Percentiles rank a stretch among this genome's conserved stretches.
These are phyloP conservation scores for Harpalus rufipes DNA, from an alignment of 2,888 invertebrate species.

Conservation along the genomic window DNA sequence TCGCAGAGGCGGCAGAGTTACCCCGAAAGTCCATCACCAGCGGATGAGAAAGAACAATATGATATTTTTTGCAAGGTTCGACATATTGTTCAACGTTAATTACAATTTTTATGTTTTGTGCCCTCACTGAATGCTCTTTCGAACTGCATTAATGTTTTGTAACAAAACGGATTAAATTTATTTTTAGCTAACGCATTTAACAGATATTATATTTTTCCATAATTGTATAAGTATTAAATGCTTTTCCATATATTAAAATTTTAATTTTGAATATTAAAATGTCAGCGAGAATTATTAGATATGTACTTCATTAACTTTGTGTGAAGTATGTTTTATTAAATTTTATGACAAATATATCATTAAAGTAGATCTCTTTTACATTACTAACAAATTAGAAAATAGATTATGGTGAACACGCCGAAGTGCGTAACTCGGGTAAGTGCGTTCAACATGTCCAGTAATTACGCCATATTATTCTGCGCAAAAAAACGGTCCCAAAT, in stretches of 20 bases:
- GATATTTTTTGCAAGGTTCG: constrained; percentile 75
- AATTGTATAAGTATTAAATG: not conserved
- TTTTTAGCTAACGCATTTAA: not conserved
- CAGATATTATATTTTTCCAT: not conserved
- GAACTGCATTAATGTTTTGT: not conserved
- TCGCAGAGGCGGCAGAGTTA: constrained; percentile 54
- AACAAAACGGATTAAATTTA: not conserved
- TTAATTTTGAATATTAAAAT: not conserved
- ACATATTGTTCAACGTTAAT: constrained; percentile 60
- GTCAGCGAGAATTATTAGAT: not conserved
- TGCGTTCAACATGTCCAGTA: too few relatives aligned
- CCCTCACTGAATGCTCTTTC: not conserved
- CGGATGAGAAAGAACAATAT: constrained; percentile 72
- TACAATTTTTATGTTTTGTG: constrained; percentile 45
- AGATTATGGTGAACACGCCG: too few relatives aligned
- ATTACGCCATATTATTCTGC: too few relatives aligned
- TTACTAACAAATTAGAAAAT: too few relatives aligned
- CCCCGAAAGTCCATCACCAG: constrained; percentile 68
- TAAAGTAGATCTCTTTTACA: too few relatives aligned
- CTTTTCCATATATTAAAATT: not conserved
- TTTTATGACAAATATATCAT: too few relatives aligned
- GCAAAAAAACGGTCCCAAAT: too few relatives aligned
- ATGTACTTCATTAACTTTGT: not conserved
- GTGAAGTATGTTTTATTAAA: not conserved
- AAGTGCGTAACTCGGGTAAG: too few relatives aligned